Evolutionary conservation across 1,140 invertebrate genomes (phyloP).

Genomic region (Drosophila baimaii): DNA sequence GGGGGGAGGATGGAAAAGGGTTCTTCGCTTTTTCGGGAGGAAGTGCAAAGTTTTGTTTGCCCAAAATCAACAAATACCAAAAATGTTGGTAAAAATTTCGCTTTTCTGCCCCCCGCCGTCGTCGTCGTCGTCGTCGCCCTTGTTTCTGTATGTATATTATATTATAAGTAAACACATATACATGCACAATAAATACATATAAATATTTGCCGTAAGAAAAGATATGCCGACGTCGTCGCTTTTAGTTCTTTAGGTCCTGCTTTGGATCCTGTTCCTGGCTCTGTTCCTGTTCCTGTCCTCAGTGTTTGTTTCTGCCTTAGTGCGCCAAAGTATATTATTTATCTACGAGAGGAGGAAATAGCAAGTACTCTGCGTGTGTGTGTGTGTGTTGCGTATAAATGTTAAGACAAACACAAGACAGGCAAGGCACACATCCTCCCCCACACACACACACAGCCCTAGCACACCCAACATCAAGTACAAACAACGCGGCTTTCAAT

Average conservation of each 20-base stretch:
- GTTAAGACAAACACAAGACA: constrained; percentile 77
- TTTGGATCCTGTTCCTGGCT: not conserved
- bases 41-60: constrained; percentile 76
- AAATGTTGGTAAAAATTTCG: constrained; percentile 59
- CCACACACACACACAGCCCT: constrained; percentile 7
- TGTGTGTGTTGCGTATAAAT: constrained; percentile 59
- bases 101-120: constrained; percentile 1
- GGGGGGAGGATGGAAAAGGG: constrained; percentile 54
- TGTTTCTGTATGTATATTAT: constrained; percentile 56
- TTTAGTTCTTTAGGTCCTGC: constrained; percentile 43
- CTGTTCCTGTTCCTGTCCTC: constrained; percentile 27
- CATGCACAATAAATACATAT: constrained; percentile 59
- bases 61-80: constrained; percentile 74
- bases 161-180: constrained; percentile 76
- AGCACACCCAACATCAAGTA: constrained; percentile 27
- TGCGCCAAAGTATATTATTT: constrained; percentile 83
- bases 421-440: constrained; percentile 37
- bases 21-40: constrained; percentile 30
- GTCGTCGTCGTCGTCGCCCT: not conserved
- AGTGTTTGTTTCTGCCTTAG: constrained; percentile 76
- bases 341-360: constrained; percentile 75
- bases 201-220: constrained; percentile 72
- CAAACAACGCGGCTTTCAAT: constrained; percentile 79
- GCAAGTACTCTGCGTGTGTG: constrained; percentile 44
- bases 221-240: constrained; percentile 70